Evolutionary conservation across 2,113 vertebrate species (phyloP).

Genomic region (Oreamnos americanus): DNA sequence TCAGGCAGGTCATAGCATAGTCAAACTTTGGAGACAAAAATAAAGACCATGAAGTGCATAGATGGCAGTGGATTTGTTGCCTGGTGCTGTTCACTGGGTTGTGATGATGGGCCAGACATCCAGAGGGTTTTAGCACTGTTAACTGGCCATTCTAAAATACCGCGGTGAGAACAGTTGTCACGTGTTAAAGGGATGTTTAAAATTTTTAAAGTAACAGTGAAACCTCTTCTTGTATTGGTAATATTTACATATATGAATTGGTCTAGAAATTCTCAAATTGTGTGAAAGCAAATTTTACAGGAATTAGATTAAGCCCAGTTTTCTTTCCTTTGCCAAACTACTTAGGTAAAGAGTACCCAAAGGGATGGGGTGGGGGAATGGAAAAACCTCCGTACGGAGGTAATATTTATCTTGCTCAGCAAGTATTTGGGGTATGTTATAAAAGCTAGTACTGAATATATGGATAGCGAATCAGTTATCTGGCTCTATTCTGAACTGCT

Average conservation of each 20-base stretch:
- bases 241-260: not conserved
- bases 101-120: not conserved
- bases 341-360: not conserved
- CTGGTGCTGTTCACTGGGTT: not conserved
- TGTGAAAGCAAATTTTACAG: not conserved
- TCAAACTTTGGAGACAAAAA: not conserved
- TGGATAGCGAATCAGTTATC: not conserved
- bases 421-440: not conserved
- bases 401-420: not conserved
- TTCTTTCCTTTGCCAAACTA: not conserved
- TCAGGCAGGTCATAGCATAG: not conserved
- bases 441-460: not conserved
- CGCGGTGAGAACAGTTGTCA: not conserved
- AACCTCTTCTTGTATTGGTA: not conserved
- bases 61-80: not conserved
- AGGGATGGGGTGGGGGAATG: not conserved
- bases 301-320: not conserved
- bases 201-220: conserved; percentile 1
- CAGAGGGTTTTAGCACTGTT: not conserved
- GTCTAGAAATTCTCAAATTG: not conserved
- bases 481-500: not conserved
- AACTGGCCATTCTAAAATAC: not conserved
- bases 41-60: not conserved
- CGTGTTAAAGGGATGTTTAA: not conserved
- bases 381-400: not conserved